Evolutionary conservation across 2,797 vertebrate species (phyloP).

Genomic region (Urosaurus nigricauda): DNA sequence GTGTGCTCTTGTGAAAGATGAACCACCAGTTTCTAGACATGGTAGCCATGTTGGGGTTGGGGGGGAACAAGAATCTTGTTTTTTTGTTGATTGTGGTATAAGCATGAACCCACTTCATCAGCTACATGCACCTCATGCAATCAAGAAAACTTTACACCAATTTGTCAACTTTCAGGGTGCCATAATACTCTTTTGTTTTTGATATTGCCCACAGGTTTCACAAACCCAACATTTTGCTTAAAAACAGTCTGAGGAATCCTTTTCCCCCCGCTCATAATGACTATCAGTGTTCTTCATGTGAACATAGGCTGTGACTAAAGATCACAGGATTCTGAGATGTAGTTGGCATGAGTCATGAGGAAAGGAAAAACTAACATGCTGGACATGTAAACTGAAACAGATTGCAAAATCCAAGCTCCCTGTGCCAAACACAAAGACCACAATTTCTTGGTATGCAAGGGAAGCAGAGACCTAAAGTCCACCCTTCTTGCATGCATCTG

Average conservation of each 20-base stretch:
- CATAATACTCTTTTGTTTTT: not conserved
- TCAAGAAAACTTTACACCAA: not conserved
- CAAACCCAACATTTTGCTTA: not conserved
- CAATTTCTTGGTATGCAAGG: constrained; percentile 23
- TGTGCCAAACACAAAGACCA: rapidly evolving
- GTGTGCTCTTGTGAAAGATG: not conserved
- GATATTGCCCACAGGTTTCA: not conserved
- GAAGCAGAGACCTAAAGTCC: not conserved
- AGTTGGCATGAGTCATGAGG: constrained; percentile 7
- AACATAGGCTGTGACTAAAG: constrained; percentile 69
- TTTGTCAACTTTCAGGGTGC: not conserved
- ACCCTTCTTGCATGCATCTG: not conserved
- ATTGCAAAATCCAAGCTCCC: not conserved
- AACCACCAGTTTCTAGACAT: not conserved
- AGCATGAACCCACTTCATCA: not conserved
- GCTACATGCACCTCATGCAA: not conserved
- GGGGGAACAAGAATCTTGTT: not conserved
- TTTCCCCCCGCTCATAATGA: constrained; percentile 56
- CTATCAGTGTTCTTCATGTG: constrained; percentile 52
- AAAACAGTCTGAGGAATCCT: constrained; percentile 4
- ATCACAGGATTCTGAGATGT: constrained; percentile 53
- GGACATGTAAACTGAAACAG: constrained; percentile 1
- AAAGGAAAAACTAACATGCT: constrained; percentile 15
- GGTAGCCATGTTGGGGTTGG: not conserved
- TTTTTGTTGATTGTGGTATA: not conserved